phyloP scores from a whole-genome alignment of 2,888 invertebrate species.

The Yponomeuta malinellus region DNA sequence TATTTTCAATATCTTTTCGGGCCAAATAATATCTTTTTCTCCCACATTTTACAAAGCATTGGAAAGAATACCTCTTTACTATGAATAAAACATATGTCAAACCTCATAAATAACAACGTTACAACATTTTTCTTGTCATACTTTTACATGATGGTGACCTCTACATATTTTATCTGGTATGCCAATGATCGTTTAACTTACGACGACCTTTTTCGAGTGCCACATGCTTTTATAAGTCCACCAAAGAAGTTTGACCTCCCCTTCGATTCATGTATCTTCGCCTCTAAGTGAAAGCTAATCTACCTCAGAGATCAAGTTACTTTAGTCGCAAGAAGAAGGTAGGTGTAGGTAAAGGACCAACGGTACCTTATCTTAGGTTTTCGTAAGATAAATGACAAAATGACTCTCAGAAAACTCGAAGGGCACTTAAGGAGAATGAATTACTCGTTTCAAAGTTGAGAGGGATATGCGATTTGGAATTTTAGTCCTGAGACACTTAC shows the following conservation, averaged over 20 bases:
- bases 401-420: constrained; percentile 10
- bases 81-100: neutral
- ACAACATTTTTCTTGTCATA: neutral
- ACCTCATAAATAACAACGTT: neutral
- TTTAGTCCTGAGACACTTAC: neutral
- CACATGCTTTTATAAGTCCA: constrained; percentile 35
- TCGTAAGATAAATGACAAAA: constrained; percentile 6
- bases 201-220: constrained; percentile 53
- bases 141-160: constrained; percentile 50
- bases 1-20: too few species aligned
- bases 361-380: constrained; percentile 10
- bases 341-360: constrained; percentile 11
- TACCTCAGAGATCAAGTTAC: neutral
- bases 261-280: constrained; percentile 28
- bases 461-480: constrained; percentile 1
- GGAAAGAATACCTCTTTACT: too few species aligned
- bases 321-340: neutral
- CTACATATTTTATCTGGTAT: constrained; percentile 72
- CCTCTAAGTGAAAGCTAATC: neutral
- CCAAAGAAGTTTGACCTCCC: constrained; percentile 46
- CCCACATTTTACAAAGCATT: too few species aligned
- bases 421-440: constrained; percentile 6
- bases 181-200: constrained; percentile 65
- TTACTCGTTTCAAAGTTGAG: neutral
- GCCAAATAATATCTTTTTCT: too few species aligned